phyloP scores from a whole-genome alignment of 2,797 vertebrate species.

The Hemitrygon akajei region DNA sequence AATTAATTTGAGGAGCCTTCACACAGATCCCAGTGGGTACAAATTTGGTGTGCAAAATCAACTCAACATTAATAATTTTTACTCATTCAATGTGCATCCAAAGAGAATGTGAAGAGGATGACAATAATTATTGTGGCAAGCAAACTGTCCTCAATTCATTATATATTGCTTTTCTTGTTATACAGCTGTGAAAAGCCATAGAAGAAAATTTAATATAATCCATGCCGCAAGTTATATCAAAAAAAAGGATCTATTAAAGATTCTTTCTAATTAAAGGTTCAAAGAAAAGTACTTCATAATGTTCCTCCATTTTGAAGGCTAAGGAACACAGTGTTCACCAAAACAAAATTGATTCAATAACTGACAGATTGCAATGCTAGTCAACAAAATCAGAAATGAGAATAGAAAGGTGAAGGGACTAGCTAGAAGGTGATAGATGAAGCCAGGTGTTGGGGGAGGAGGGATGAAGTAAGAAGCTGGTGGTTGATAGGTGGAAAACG shows the following conservation, averaged over 20 bases:
- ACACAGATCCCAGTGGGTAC: slow-evolving; percentile 18
- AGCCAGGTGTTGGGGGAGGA: too few species aligned
- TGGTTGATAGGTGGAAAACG: too few species aligned
- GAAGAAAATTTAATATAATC: background rate
- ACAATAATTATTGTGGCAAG: background rate
- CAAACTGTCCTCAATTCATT: background rate
- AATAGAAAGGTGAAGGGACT: too few species aligned
- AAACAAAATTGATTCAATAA: background rate
- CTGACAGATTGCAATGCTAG: background rate
- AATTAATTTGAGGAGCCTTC: slow-evolving; percentile 26
- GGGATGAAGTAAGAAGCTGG: too few species aligned
- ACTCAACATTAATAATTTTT: slow-evolving; percentile 7
- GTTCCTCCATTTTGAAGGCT: background rate
- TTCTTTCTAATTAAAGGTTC: background rate
- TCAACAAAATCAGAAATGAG: background rate
- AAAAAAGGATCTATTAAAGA: background rate
- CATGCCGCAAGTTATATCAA: background rate
- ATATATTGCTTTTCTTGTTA: background rate
- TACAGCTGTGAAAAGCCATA: background rate
- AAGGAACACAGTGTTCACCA: background rate
- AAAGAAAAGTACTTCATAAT: background rate
- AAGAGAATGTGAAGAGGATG: too few species aligned
- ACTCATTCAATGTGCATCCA: background rate
- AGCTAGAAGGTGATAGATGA: too few species aligned
- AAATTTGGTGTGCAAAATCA: background rate